Percentiles rank a stretch among this genome's conserved stretches.
phyloP scores from a whole-genome alignment of 2,113 vertebrate species.

The Motacilla alba region DNA sequence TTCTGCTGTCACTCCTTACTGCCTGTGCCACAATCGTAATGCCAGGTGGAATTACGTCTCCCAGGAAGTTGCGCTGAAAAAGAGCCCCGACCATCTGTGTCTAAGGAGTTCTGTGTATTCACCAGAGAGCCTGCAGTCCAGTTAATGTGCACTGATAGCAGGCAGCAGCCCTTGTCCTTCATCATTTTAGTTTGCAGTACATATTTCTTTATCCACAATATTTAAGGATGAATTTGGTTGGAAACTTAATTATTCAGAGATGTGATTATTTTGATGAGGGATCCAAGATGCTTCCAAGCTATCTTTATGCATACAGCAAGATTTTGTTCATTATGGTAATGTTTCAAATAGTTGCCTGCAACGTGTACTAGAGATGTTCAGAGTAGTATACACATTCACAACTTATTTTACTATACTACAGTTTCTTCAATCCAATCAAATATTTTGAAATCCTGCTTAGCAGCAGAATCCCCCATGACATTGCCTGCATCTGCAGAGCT shows the following conservation, averaged over 20 bases:
- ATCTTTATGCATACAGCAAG: background rate
- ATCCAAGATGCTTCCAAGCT: background rate
- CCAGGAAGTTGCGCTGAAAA: constrained; percentile 61
- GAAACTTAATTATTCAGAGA: background rate
- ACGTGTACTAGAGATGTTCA: background rate
- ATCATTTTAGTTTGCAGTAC: background rate
- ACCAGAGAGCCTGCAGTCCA: background rate
- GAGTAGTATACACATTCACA: background rate
- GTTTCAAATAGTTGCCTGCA: background rate
- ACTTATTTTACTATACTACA: background rate
- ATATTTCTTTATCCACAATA: background rate
- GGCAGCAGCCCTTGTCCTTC: background rate
- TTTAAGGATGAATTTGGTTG: background rate
- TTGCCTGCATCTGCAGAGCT: background rate
- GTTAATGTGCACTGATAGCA: background rate
- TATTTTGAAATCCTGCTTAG: background rate
- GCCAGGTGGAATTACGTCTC: constrained; percentile 27
- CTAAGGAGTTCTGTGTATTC: background rate
- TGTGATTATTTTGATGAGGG: background rate
- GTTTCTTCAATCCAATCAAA: background rate
- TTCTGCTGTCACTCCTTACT: constrained; percentile 57
- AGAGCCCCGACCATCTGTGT: constrained; percentile 31
- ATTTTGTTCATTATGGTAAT: background rate
- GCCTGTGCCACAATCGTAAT: constrained; percentile 59
- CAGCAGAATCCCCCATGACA: background rate